Evolutionary conservation across 2,797 vertebrate genomes (phyloP), one percentile per base, ranked within the genome.

Genomic region (Lateolabrax maculatus): DNA sequence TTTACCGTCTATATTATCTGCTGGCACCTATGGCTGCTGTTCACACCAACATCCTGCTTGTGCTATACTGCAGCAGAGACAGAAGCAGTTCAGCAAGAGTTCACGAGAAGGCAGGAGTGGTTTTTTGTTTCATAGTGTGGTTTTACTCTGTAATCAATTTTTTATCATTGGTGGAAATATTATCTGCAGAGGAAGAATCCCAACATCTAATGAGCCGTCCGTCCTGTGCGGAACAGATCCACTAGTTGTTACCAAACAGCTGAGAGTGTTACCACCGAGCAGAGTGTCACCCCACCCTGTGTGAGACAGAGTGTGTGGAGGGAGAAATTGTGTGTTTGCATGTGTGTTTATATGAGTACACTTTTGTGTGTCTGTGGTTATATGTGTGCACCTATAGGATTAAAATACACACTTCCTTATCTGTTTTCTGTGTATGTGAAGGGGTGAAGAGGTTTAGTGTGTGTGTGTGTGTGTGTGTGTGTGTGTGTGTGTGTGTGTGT

Each of bases 41-140:
- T 84, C 55, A 78, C 73, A 67, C 80, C 71, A 63, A 75, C 79
- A 87, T 77, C 71, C 78, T 72, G 27, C 79, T 75, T 78, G 74
- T 74, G 70, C n/a, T 80, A 15, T 52, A 77, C 75, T 80, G 73
- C 84, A 80, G 69, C 67, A 74, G 34, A 81, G 79, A 79, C 75
- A 57, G 70, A 68, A 58, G 55, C 44, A 51, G 85, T 90, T 91
- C 90, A 91, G 5, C 67, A 41, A 77, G 66, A 89, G 88, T 92
- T 91, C 84, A 92, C 29, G 52, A 75, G 18, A 75, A 79, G 29
- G 39, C 63, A 71, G 23, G 6, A 67, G 53, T 34, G 9, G 18
- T 29, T 27, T 53, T 66, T 71, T 44, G 48, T 83, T 68, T 83
- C 36, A 41, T 27, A n/a, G 16, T 53, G 23, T 70, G 25, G 56